Percentiles rank a stretch among this genome's conserved stretches.
phyloP scores from a whole-genome alignment of 2,113 vertebrate genomes.

The Mustelus asterias region DNA sequence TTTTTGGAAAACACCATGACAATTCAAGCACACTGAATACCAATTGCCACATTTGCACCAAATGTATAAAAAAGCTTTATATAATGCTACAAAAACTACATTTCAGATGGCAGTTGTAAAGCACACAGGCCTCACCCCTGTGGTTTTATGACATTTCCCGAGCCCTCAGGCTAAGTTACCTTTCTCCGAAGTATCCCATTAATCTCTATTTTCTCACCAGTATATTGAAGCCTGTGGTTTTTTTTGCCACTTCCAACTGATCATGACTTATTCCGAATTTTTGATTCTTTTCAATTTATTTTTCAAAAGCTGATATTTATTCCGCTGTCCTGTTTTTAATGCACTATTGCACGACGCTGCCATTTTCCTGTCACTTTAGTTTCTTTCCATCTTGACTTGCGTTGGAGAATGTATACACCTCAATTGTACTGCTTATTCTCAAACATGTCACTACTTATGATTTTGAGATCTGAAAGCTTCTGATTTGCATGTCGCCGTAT shows the following conservation, averaged over 20 bases:
- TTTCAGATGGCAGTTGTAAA: neutral
- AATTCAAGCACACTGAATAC: neutral
- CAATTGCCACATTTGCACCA: neutral
- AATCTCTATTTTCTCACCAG: slow-evolving; percentile 22
- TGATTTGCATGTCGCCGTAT: neutral
- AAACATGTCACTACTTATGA: neutral
- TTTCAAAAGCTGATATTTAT: neutral
- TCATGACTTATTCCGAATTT: slow-evolving; percentile 10
- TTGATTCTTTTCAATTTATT: neutral
- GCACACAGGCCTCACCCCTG: neutral
- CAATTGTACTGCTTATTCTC: neutral
- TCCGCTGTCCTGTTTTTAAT: neutral
- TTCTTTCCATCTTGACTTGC: neutral
- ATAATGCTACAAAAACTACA: neutral
- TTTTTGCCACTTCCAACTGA: slow-evolving; percentile 2
- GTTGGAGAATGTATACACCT: neutral
- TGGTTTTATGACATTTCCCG: slow-evolving; percentile 24
- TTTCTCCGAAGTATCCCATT: neutral
- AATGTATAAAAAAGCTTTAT: neutral
- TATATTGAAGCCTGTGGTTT: neutral
- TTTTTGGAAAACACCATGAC: neutral
- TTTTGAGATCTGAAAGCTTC: slow-evolving; percentile 7
- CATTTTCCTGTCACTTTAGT: neutral
- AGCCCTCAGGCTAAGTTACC: neutral
- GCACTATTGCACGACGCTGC: neutral